Evolutionary conservation across 1,140 invertebrate species (phyloP).

Genomic region (Hermetia illucens): DNA sequence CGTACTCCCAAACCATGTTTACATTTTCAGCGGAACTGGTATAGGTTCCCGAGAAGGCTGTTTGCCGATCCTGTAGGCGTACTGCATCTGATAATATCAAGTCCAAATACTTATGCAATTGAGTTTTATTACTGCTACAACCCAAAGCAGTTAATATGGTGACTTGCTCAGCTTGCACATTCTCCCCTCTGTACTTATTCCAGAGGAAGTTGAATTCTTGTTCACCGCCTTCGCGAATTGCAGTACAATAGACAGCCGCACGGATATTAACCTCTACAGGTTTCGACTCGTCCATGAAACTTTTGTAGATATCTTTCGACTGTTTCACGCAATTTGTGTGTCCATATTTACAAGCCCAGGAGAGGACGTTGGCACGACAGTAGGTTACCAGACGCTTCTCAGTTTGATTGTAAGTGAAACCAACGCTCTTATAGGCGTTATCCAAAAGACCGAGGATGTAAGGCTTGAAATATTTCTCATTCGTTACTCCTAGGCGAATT

Average conservation of each 20-base stretch:
- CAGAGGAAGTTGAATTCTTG: conserved; percentile 32
- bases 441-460: conserved; percentile 12
- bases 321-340: conserved; percentile 28
- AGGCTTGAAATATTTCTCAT: conserved; percentile 12
- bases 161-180: conserved; percentile 31
- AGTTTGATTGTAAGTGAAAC: conserved; percentile 7
- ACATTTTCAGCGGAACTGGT: conserved; percentile 30
- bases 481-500: conserved; percentile 9
- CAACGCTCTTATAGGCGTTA: conserved; percentile 11
- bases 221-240: conserved; percentile 26
- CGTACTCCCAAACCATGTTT: conserved; percentile 31
- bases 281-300: neutral
- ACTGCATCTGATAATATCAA: conserved; percentile 14
- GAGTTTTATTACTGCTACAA: conserved; percentile 31
- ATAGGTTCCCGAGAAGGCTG: conserved; percentile 30
- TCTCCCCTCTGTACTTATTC: conserved; percentile 23
- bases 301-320: conserved; percentile 8
- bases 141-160: conserved; percentile 35
- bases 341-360: conserved; percentile 36
- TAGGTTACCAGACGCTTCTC: conserved; percentile 20
- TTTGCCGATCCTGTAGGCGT: conserved; percentile 18
- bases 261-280: conserved; percentile 35
- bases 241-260: conserved; percentile 40
- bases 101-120: conserved; percentile 17
- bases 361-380: conserved; percentile 24